Conservation (phyloP, 2,888 invertebrate species). For the Trachelus stipa region DNA sequence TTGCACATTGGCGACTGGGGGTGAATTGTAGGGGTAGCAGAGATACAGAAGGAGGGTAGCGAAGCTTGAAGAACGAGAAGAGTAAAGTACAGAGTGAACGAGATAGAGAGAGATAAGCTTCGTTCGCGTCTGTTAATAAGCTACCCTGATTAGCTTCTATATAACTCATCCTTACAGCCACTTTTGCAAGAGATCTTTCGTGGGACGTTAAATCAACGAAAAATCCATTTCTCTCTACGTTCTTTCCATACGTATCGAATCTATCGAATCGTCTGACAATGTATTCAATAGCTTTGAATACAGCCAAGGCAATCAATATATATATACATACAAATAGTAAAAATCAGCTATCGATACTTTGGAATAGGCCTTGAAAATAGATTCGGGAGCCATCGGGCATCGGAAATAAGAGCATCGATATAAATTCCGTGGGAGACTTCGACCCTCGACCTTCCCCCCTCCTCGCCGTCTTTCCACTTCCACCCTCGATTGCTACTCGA, state of each 20-base stretch:
- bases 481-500: slow-evolving; percentile 4
- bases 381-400: slow-evolving; percentile 45
- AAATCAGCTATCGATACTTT: slow-evolving; percentile 18
- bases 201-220: neutral
- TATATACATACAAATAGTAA: neutral
- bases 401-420: slow-evolving; percentile 50
- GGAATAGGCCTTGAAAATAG: slow-evolving; percentile 56
- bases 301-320: neutral
- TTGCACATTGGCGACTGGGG: slow-evolving; percentile 55
- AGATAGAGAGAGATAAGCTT: neutral
- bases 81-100: neutral
- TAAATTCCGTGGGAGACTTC: slow-evolving; percentile 39
- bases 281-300: neutral
- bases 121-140: neutral
- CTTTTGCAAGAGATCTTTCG: neutral
- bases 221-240: neutral
- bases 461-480: slow-evolving; percentile 30
- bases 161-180: neutral
- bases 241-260: neutral
- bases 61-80: neutral
- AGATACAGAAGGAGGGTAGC: slow-evolving; percentile 3
- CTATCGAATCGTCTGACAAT: neutral
- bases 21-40: neutral
- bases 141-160: neutral
- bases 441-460: neutral